Base-by-base conservation (phyloP, 37 sponge, comb jelly and placozoan species). In the Ianthella basta region DNA sequence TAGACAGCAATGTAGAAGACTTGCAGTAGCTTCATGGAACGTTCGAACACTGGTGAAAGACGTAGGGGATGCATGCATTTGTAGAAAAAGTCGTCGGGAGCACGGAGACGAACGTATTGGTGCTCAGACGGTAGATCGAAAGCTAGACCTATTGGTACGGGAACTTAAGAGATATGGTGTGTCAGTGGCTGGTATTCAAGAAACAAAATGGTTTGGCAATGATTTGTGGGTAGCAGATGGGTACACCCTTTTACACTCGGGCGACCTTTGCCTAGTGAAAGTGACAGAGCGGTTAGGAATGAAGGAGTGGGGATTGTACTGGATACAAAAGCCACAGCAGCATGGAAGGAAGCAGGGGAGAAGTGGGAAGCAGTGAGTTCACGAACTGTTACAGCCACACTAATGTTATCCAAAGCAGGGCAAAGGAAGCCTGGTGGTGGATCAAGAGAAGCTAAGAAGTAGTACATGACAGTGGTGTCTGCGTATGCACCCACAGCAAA, bases 291-390 rank as follows among this genome's bases (percentile, higher is more conserved):
- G 1, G 27, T 6, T 18, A 32, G 73, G 12, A 72, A 72, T 36
- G 73, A 72, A 14, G 73, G 73, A 37, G 73, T 79, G 5, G 80
- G 80, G 1, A 82, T 82, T 61, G 3, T 61, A 34, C 8, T 82
- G 65, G 35, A 59, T 82, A 10, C 4, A 12, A 15, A 1, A 32
- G 30, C 27, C 6, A 55, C 80, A 40, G 80, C 20, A 40, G 80
- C 56, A 25, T 55, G 55, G 80, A 54, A 29, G 40, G 27, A 23
- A 33, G 80, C 80, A 1, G 80, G 80, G 10, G 56, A 54, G 56
- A 32, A 18, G 5, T 79, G 80, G 80, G 30, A 54, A 55, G 80
- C 80, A 18, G 80, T 79, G 33, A 55, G 56, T 50, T 54, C 80
- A 37, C 54, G 80, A 25, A 79, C 10, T 54, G 56, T 79, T 21